Evolutionary conservation across 1,140 invertebrate species (phyloP).

Genomic region (Drosophila sp.): DNA sequence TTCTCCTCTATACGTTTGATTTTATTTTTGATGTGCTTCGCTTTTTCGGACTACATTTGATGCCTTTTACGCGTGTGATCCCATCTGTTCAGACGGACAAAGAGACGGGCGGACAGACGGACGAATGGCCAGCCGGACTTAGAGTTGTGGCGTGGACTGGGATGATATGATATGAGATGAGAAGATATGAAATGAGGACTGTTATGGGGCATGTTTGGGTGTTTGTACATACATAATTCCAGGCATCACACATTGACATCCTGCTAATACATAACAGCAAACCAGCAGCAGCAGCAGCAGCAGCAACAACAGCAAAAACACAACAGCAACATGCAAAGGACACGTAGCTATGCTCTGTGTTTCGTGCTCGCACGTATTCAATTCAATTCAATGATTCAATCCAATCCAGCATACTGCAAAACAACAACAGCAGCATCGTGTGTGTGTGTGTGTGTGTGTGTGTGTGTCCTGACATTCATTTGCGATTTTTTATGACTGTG

Average conservation of each 20-base stretch:
- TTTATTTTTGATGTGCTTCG: conserved; percentile 42
- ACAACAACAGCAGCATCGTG: conserved; percentile 9
- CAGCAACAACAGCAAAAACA: conserved; percentile 16
- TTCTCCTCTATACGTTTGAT: neutral
- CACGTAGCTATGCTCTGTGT: conserved; percentile 53
- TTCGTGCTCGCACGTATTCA: conserved; percentile 79
- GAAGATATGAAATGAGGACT: neutral
- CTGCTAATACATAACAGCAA: conserved; percentile 69
- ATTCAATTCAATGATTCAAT: conserved; percentile 83
- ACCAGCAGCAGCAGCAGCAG: conserved; percentile 13
- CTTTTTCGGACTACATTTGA: conserved; percentile 74
- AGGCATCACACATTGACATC: conserved; percentile 70
- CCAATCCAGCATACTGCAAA: conserved; percentile 54
- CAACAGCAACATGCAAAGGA: conserved; percentile 34
- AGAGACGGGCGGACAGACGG: neutral
- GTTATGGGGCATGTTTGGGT: conserved; percentile 2
- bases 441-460: conserved; percentile 20
- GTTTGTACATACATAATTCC: conserved; percentile 66
- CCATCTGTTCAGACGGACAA: conserved; percentile 13
- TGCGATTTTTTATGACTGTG: conserved; percentile 50
- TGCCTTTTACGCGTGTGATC: conserved; percentile 61
- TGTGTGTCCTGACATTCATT: conserved; percentile 52
- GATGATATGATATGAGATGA: too few species aligned
- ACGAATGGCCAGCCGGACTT: too few species aligned
- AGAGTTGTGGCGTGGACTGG: neutral